Percentiles rank a stretch among this genome's conserved stretches.
These are phyloP conservation scores for Orestias chungarensis DNA, from an alignment of 2,797 vertebrate species.

Conservation along the genomic window DNA sequence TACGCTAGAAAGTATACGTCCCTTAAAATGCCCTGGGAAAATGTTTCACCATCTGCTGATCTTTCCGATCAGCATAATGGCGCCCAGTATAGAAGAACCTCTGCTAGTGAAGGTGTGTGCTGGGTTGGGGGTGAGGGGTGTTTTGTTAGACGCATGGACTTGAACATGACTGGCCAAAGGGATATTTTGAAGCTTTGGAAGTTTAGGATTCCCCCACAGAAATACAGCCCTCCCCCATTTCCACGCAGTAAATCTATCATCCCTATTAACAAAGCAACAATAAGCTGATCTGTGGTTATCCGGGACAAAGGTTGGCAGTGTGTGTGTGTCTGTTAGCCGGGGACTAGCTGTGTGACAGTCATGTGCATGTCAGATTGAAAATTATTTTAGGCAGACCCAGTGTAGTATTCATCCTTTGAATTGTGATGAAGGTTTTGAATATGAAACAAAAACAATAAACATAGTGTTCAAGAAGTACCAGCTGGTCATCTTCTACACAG, in stretches of 20 bases:
- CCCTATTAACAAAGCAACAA: conserved; percentile 54
- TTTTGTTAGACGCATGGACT: conserved; percentile 27
- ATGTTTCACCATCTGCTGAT: conserved; percentile 75
- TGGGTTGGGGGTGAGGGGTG: conserved; percentile 12
- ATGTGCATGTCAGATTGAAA: neutral
- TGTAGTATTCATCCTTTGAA: neutral
- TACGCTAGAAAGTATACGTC: conserved; percentile 28
- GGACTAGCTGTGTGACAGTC: neutral
- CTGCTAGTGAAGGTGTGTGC: conserved; percentile 21
- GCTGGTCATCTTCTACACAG: neutral
- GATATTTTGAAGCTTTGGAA: conserved; percentile 50
- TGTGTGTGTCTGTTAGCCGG: conserved; percentile 12
- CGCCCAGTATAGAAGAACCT: conserved; percentile 57
- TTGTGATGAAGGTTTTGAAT: neutral
- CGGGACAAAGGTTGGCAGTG: conserved; percentile 55
- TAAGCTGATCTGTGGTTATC: conserved; percentile 55
- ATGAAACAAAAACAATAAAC: neutral
- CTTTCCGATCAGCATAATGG: conserved; percentile 52
- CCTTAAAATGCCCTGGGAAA: conserved; percentile 71
- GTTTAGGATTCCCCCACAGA: conserved; percentile 55
- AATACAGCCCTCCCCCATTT: conserved; percentile 31
- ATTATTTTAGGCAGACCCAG: neutral
- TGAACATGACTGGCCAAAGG: conserved; percentile 44
- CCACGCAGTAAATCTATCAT: conserved; percentile 58
- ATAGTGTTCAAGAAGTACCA: neutral